Conservation (phyloP, 2,888 invertebrate genomes). For the Pherbina coryleti region DNA sequence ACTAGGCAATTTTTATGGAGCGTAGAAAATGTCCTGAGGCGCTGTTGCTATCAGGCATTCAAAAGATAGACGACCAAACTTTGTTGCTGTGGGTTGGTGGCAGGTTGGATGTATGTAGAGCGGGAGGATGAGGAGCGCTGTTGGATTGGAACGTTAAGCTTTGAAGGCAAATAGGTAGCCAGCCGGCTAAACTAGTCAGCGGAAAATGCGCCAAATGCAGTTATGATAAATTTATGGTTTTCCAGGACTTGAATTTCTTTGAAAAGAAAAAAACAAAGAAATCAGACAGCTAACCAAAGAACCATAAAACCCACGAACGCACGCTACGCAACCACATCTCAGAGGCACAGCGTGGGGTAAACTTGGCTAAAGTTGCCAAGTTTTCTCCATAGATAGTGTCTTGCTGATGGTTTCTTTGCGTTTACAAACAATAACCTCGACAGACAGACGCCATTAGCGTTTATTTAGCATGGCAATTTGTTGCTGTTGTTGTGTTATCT, state of each 20-base stretch:
- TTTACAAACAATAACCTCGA: neutral
- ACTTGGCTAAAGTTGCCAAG: neutral
- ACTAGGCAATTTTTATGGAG: constrained; percentile 7
- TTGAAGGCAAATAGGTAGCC: neutral
- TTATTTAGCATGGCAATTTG: constrained; percentile 16
- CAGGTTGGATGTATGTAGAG: neutral
- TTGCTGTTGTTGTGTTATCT: constrained; percentile 10
- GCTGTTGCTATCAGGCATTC: neutral
- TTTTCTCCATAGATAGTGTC: neutral
- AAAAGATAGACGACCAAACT: neutral
- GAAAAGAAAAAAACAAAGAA: too few relatives aligned
- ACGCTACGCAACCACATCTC: neutral
- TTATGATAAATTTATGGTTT: constrained; percentile 43
- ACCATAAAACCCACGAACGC: neutral
- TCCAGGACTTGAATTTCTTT: constrained; percentile 22
- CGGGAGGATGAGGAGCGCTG: neutral
- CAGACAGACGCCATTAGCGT: constrained; percentile 16
- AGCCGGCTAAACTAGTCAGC: neutral
- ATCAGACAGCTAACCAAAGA: neutral
- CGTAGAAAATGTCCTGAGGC: neutral
- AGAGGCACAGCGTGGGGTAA: neutral
- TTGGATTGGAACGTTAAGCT: too few relatives aligned
- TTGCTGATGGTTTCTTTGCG: neutral
- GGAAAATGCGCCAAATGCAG: constrained; percentile 35
- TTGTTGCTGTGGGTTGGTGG: neutral